Conservation (phyloP, 2,888 invertebrate species). For the Noctua fimbriata region DNA sequence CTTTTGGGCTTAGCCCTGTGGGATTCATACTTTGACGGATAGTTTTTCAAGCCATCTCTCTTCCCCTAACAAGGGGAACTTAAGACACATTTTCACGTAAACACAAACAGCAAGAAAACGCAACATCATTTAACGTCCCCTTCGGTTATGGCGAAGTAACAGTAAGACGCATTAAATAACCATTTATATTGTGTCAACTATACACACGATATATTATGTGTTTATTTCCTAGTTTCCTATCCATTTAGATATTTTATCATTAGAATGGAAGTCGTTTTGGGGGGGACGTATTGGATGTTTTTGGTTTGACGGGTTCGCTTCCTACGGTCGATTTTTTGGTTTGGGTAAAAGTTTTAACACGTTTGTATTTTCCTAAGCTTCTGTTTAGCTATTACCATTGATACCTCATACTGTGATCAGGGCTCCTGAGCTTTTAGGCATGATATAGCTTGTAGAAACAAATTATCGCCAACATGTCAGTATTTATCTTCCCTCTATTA, state of each 20-base stretch:
- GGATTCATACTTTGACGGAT: constrained; percentile 17
- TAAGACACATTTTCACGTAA: constrained; percentile 25
- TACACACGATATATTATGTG: constrained; percentile 56
- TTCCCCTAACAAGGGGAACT: constrained; percentile 10
- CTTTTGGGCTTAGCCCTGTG: background rate
- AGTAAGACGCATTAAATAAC: constrained; percentile 73
- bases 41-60: constrained; percentile 24
- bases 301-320: background rate
- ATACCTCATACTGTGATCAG: background rate
- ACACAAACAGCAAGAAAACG: constrained; percentile 46
- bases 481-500: background rate
- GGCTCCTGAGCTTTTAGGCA: background rate
- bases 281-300: constrained; percentile 16
- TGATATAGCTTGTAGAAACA: background rate
- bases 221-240: constrained; percentile 50
- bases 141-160: constrained; percentile 53
- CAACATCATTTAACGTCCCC: constrained; percentile 56
- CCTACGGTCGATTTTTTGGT: background rate
- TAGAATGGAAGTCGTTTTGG: constrained; percentile 39
- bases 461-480: background rate
- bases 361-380: background rate
- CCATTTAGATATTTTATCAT: constrained; percentile 59
- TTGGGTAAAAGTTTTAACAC: background rate
- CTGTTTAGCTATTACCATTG: background rate
- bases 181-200: constrained; percentile 76